Conservation (phyloP, 2,797 vertebrate species). For the Octomys mimax region DNA sequence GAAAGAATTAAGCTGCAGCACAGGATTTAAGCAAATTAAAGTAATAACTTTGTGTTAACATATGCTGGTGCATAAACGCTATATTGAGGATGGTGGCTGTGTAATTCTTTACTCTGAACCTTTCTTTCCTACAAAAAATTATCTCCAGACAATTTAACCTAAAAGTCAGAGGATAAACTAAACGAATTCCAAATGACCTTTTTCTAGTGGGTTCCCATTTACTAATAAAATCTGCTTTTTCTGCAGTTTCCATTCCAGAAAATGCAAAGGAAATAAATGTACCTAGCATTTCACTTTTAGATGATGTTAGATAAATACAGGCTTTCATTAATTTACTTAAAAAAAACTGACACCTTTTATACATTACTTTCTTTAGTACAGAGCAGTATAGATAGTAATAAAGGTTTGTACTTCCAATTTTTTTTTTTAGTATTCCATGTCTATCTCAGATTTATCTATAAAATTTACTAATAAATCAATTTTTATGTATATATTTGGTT, state of each 20-base stretch:
- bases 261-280: slow-evolving; percentile 34
- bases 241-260: background rate
- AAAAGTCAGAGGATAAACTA: slow-evolving; percentile 39
- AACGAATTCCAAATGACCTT: slow-evolving; percentile 52
- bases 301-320: background rate
- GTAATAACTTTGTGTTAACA: slow-evolving; percentile 70
- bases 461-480: background rate
- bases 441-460: background rate
- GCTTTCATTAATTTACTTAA: slow-evolving; percentile 12
- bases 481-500: background rate
- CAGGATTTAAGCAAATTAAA: slow-evolving; percentile 64
- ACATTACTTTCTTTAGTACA: background rate
- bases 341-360: background rate
- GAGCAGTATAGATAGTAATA: background rate
- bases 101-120: slow-evolving; percentile 37
- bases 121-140: slow-evolving; percentile 56
- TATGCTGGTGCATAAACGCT: slow-evolving; percentile 11
- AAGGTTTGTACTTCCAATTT: background rate
- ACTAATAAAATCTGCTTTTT: slow-evolving; percentile 31
- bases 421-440: slow-evolving; percentile 14
- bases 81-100: background rate
- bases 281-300: slow-evolving; percentile 32
- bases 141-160: slow-evolving; percentile 60
- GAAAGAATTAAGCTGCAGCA: background rate
- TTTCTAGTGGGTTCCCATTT: background rate